These are phyloP conservation scores for Scolopax rusticola DNA, from an alignment of 2,797 vertebrate genomes.

Conservation along the genomic window DNA sequence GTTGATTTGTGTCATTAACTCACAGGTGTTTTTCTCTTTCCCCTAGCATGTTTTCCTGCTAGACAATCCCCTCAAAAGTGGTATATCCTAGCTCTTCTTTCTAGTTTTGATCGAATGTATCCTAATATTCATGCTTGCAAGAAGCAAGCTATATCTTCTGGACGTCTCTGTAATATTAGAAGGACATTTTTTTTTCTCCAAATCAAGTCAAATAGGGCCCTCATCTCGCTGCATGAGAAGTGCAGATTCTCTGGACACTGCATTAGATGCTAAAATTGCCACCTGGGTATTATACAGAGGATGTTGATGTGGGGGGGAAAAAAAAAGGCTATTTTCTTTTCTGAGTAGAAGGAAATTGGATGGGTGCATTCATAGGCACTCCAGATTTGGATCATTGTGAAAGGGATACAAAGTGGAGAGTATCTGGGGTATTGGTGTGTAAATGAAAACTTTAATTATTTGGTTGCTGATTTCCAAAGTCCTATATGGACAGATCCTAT, in stretches of 20 bases:
- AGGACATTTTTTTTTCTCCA: background rate
- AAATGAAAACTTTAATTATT: constrained; percentile 19
- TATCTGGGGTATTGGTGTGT: background rate
- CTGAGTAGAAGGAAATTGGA: background rate
- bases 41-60: background rate
- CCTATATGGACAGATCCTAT: background rate
- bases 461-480: background rate
- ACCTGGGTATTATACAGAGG: background rate
- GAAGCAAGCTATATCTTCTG: background rate
- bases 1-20: background rate
- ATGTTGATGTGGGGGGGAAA: background rate
- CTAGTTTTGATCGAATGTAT: background rate
- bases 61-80: background rate
- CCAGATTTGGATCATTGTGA: background rate
- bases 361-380: accelerated
- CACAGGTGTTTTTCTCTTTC: background rate
- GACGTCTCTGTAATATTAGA: background rate
- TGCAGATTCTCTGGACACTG: background rate
- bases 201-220: background rate
- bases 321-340: background rate
- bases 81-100: background rate
- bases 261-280: background rate
- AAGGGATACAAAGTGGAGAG: background rate
- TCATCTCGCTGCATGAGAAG: background rate
- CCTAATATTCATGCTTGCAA: background rate